Base-by-base conservation (phyloP, 2,797 vertebrate species). In the Protosalanx chinensis region DNA sequence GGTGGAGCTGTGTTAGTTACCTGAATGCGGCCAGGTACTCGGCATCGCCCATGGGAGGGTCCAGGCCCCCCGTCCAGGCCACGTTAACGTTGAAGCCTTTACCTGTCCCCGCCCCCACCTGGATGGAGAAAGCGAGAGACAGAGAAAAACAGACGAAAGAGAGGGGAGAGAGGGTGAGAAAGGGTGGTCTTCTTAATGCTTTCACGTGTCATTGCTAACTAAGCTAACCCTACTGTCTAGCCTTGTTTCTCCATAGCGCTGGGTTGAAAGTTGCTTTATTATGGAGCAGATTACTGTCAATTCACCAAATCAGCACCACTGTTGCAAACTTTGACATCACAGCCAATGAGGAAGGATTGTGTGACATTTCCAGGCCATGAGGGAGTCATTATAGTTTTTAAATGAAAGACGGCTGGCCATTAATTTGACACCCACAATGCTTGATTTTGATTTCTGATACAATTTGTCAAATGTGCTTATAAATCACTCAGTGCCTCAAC, bases 21-120 rank as follows among this genome's bases (percentile, higher is more conserved):
- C 96, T 96, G 84, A 98, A 98, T 77, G 97, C 97, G 0, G 94
- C 92, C 65, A 98, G 93, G 81, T 98, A 98, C 83, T 98, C 96
- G 86, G 97, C 95, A 3, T 98, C 97, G 74, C 96, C 96, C 74
- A 98, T 95, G 35, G 96, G 95, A 60, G 96, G 96, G 59, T 98
- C 96, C 58, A 98, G 95, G 73, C 96, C 96, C 13, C 97, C 97
- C 0, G 96, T 98, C 97, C 97, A 98, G 1, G 97, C 96, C 59
- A 98, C 94, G 87, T 98, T 98, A 81, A 97, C 93, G 76, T 98
- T 98, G 89, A 95, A 98, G 67, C 97, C 97, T 73, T 94, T 84
- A 57, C 96, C 97, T 53, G 93, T 90, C 62, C 93, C 96, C 35
- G 93, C 94, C 72, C 97, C 96, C 77, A 97, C 96, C 96, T 98